These are phyloP conservation scores for Nomada flava DNA, from an alignment of 2,888 invertebrate species.

Conservation along the genomic window DNA sequence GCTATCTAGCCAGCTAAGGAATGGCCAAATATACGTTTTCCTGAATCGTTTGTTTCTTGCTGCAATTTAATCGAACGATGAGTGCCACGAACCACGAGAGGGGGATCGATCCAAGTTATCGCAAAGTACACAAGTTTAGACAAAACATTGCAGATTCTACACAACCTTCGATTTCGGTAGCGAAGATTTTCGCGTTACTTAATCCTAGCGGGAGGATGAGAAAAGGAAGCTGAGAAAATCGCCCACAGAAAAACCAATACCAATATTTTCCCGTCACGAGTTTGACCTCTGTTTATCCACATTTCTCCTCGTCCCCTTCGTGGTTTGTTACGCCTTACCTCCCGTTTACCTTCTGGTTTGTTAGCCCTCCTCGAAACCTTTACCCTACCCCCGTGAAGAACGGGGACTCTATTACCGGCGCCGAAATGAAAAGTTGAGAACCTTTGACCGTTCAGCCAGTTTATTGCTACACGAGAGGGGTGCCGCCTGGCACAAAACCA, in stretches of 20 bases:
- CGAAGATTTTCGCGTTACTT: slow-evolving; percentile 3
- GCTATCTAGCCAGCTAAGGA: not conserved
- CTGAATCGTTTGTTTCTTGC: slow-evolving; percentile 3
- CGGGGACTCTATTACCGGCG: slow-evolving; percentile 57
- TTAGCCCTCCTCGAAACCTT: not conserved
- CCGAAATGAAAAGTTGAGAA: slow-evolving; percentile 74
- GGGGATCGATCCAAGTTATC: not conserved
- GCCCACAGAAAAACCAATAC: slow-evolving; percentile 66
- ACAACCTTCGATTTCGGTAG: too few species aligned
- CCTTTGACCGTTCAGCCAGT: slow-evolving; percentile 75
- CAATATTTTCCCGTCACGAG: slow-evolving; percentile 33
- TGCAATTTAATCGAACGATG: slow-evolving; percentile 19
- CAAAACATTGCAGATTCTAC: too few species aligned
- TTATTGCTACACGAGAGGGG: slow-evolving; percentile 74
- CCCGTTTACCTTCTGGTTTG: slow-evolving; percentile 22
- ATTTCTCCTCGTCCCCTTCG: slow-evolving; percentile 14
- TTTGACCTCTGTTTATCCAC: slow-evolving; percentile 48
- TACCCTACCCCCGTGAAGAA: not conserved
- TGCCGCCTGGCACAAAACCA: slow-evolving; percentile 80
- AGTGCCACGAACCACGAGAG: not conserved
- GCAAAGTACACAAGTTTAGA: too few species aligned
- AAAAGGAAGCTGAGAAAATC: slow-evolving; percentile 38
- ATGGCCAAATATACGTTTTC: slow-evolving; percentile 3
- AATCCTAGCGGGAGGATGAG: slow-evolving; percentile 52
- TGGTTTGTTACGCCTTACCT: not conserved